Base-by-base conservation (phyloP, 2,113 vertebrate genomes). In the Paramormyrops kingsleyae region DNA sequence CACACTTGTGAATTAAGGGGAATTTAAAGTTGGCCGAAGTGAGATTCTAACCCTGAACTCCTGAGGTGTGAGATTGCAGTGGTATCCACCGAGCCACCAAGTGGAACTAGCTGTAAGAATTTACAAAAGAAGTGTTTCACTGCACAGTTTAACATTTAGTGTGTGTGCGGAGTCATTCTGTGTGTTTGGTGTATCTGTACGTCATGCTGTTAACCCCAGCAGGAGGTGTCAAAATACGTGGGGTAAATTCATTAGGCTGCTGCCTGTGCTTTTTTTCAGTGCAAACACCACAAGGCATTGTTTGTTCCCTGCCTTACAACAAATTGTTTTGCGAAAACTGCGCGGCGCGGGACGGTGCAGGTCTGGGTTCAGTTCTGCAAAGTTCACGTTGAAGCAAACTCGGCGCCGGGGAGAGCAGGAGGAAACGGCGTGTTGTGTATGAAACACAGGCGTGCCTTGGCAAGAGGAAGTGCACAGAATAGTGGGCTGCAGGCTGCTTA, bases 371-470 rank as follows among this genome's bases (percentile, higher is more conserved):
- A 44, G 87, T 62, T 66, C 17, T 53, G 70, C 46, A 39, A 52
- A 70, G 49, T 27, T 31, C 83, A 85, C 42, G 21, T 0, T 31
- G 24, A 84, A 62, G 56, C 19, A 59, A 83, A 83, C 47, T 56
- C 39, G 56, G 39, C 59, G 42, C 56, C 50, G 1, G 17, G 24
- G 13, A 24, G 42, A 44, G 39, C 12, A 62, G 77, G 50, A 88
- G 80, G 89, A 89, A 89, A 84, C 56, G 21, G 39, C 77, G 59
- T 89, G 89, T 47, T 84, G n/a, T 84, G 77, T 27, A 59, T 46
- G 39, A 84, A 89, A 56, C 59, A 62, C 80, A 89, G 89, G 53
- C 89, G 89, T 89, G 89, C 80, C 89, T 84, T 62, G 27, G 56
- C 88, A 89, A 89, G 52, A 89, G 89, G 89, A 89, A 89, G 89